Conservation (phyloP, 2,113 vertebrate species). For the Forbesichthys agassizii region DNA sequence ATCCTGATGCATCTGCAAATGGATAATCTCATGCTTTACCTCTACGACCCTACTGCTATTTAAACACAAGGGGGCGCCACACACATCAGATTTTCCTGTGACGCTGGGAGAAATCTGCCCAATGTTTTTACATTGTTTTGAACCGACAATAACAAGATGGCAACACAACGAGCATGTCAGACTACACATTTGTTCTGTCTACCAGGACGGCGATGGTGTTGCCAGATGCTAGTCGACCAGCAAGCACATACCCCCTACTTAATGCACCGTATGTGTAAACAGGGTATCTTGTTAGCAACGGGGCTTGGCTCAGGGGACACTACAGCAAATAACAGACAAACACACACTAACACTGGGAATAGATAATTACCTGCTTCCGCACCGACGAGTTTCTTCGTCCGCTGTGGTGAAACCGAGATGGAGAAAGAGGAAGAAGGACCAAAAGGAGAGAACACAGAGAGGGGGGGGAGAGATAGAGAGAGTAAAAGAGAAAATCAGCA, state of each 20-base stretch:
- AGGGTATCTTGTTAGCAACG: neutral
- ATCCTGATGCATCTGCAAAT: neutral
- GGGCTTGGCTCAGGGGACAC: neutral
- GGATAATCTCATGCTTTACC: slow-evolving; percentile 1
- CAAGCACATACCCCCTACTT: neutral
- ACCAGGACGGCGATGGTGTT: too few relatives aligned
- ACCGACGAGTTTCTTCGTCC: slow-evolving; percentile 87
- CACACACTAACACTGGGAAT: slow-evolving; percentile 19
- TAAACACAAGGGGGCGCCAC: slow-evolving; percentile 61
- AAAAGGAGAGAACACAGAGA: slow-evolving; percentile 30
- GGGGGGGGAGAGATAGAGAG: slow-evolving; percentile 19
- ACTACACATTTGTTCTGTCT: neutral
- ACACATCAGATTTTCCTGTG: slow-evolving; percentile 4
- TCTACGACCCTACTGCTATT: neutral
- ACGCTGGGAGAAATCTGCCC: neutral
- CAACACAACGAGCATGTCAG: neutral
- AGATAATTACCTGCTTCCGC: slow-evolving; percentile 91
- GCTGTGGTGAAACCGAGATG: slow-evolving; percentile 46
- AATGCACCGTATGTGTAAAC: neutral
- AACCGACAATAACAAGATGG: neutral
- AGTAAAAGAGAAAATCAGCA: slow-evolving; percentile 23
- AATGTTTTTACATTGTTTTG: neutral
- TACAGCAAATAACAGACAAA: slow-evolving; percentile 5
- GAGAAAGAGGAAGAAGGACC: slow-evolving; percentile 10
- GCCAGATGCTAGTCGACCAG: neutral